A percentile compares a stretch with the other conserved stretches of the same genome.
Conservation (phyloP, 1,140 invertebrate genomes). For the Philopotamus ludificatus region DNA sequence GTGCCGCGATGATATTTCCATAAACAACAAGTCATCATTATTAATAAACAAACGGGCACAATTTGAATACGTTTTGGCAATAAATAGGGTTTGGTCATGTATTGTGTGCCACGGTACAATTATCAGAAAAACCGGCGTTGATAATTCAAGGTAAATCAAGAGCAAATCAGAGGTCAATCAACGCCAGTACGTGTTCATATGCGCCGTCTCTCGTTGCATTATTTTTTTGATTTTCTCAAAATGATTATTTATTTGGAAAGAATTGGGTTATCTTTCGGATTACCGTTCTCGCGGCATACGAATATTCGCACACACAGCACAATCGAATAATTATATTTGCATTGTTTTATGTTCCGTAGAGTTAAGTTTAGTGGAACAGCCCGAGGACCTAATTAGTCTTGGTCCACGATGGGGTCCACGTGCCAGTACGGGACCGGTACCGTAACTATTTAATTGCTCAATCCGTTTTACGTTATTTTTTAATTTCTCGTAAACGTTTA, state of each 20-base stretch:
- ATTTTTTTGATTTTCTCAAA: too few relatives aligned
- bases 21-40: background rate
- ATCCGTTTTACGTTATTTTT: background rate
- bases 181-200: too few relatives aligned
- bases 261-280: too few relatives aligned
- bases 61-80: background rate
- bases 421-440: background rate
- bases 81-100: background rate
- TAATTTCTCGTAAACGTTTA: background rate
- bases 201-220: too few relatives aligned
- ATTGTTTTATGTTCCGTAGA: background rate
- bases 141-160: too few relatives aligned
- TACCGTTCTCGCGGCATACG: background rate
- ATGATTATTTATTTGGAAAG: too few relatives aligned
- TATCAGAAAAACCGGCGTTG: too few relatives aligned
- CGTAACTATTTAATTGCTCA: background rate
- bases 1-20: background rate
- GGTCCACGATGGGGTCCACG: background rate
- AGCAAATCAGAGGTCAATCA: too few relatives aligned
- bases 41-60: background rate
- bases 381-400: background rate
- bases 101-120: too few relatives aligned
- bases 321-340: background rate
- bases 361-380: background rate
- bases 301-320: background rate